Conservation (phyloP, 2,888 invertebrate genomes). For the Euclidia mi region DNA sequence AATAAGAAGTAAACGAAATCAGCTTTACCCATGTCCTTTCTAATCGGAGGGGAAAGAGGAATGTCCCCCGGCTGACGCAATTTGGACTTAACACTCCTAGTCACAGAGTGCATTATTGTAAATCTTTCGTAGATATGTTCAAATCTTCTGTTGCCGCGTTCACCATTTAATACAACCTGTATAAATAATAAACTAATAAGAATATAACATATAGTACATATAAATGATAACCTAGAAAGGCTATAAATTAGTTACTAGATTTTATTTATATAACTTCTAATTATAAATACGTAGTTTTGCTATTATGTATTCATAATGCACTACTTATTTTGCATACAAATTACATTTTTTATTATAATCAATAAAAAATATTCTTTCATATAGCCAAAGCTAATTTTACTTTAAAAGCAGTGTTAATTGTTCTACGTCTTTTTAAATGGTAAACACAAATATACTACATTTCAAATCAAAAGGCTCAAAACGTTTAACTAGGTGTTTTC, state of each 20-base stretch:
- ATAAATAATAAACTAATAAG: slow-evolving; percentile 15
- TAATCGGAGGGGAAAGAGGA: background rate
- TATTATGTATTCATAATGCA: too few relatives aligned
- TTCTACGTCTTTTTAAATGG: background rate
- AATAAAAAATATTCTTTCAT: background rate
- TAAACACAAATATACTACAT: too few relatives aligned
- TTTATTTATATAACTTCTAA: background rate
- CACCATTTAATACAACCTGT: slow-evolving; percentile 37
- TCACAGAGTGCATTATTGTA: slow-evolving; percentile 33
- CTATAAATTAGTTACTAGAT: too few relatives aligned
- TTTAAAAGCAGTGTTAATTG: background rate
- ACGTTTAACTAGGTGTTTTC: too few relatives aligned
- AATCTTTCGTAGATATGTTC: slow-evolving; percentile 32
- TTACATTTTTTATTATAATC: background rate
- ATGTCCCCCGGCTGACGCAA: slow-evolving; percentile 23
- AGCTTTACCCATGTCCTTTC: slow-evolving; percentile 27
- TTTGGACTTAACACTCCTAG: slow-evolving; percentile 35
- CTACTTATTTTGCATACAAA: too few relatives aligned
- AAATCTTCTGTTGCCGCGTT: slow-evolving; percentile 27
- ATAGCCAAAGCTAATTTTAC: background rate
- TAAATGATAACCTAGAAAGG: background rate
- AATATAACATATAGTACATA: slow-evolving; percentile 1
- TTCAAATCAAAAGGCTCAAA: too few relatives aligned
- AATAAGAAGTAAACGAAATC: slow-evolving; percentile 31
- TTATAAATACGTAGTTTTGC: background rate